Base-by-base conservation (phyloP, 2,888 invertebrate genomes). In the Papilio elwesi region DNA sequence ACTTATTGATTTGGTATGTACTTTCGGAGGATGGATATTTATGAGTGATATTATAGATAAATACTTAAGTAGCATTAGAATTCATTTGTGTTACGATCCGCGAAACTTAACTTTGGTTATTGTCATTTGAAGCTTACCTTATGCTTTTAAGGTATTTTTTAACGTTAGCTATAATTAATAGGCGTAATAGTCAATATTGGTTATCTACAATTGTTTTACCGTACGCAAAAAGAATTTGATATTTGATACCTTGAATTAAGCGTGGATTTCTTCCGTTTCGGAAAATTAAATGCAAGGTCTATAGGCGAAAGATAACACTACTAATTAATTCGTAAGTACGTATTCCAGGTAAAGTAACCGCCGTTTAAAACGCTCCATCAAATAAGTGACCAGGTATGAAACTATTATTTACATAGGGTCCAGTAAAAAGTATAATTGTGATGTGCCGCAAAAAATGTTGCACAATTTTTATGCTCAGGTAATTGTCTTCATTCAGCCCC, bases 391-490 rank as follows among this genome's bases (percentile, higher is more conserved):
- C 91, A 91, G 91, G 91, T 91, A 90, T 76, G 78, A 78, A 79
- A 78, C 80, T 83, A 83, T 90, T 91, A 87, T 90, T 80, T 78
- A 77, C 73, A 78, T 77, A 69, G 49, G 59, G 67, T 80, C 81
- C 80, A 77, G 83, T 85, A 85, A 79, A 82, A 84, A 83, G 77
- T 79, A 81, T 80, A 84, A 89, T 81, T 86, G 85, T 88, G 87
- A 87, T 87, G 87, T 81, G 79, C 78, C 75, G 75, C 78, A 80
- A 84, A 88, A 86, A 85, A 84, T 69, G 78, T 90, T 91, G 87
- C 81, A 82, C 83, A 87, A 88, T 82, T 87, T 85, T 86, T 86
- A 87, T 82, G 85, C 81, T 79, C 69, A 76, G 81, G 84, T 83
- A 80, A 85, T 85, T 86, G 83, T 87, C 83, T 73, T 74, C 74